Evolutionary conservation across 2,113 vertebrate genomes (phyloP).

Genomic region (Colossoma macropomum): DNA sequence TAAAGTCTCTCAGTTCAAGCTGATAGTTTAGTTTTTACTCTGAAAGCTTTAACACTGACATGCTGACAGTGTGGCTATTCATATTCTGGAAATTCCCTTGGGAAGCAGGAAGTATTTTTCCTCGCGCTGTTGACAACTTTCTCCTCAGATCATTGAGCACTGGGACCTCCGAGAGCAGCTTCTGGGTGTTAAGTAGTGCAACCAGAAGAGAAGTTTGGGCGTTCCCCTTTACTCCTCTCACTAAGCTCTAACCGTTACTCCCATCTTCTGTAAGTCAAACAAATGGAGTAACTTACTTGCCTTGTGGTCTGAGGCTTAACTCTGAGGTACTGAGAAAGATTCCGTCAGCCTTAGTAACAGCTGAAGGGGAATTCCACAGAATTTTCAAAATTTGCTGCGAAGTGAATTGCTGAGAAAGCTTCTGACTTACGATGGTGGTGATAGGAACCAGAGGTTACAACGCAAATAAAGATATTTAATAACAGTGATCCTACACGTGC

Average conservation of each 20-base stretch:
- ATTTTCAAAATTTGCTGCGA: no score
- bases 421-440: no score
- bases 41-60: neutral
- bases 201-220: no score
- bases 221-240: neutral
- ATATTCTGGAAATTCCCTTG: constrained; percentile 29
- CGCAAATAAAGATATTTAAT: no score
- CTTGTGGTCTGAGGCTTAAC: neutral
- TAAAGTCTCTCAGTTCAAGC: neutral
- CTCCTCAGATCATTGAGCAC: neutral
- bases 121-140: neutral
- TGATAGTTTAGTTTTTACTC: neutral
- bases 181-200: neutral
- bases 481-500: no score
- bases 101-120: constrained; percentile 57
- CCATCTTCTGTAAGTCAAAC: neutral
- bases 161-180: neutral
- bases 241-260: neutral
- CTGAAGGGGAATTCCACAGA: neutral
- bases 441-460: no score
- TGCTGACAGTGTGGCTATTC: neutral
- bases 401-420: no score
- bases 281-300: neutral
- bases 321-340: neutral
- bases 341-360: neutral